These are phyloP conservation scores for Agonopterix heracliana DNA, from an alignment of 2,888 invertebrate species.

Conservation along the genomic window DNA sequence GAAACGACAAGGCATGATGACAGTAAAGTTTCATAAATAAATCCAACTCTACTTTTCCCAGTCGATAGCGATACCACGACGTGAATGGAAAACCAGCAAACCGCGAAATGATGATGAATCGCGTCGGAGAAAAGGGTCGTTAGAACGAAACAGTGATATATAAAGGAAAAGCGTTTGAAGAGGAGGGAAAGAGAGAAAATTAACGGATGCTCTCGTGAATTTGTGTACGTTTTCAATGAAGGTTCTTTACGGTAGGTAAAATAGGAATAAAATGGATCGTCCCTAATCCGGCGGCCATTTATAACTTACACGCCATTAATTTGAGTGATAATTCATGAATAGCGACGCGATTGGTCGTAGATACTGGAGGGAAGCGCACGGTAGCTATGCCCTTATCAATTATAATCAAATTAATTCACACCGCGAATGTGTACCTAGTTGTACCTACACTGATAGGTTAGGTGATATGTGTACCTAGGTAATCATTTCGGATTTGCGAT, in stretches of 20 bases:
- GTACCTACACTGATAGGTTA: conserved; percentile 4
- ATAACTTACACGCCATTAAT: conserved; percentile 76
- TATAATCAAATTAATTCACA: conserved; percentile 11
- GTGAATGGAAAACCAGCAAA: conserved; percentile 73
- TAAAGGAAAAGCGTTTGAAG: conserved; percentile 29
- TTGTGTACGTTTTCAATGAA: conserved; percentile 76
- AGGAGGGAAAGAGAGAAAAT: conserved; percentile 55
- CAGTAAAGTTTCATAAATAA: conserved; percentile 18
- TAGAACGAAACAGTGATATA: conserved; percentile 41
- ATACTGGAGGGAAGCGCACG: conserved; percentile 46
- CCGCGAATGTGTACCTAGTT: background rate
- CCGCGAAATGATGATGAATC: conserved; percentile 77
- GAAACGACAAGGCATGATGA: background rate
- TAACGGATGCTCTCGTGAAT: conserved; percentile 70
- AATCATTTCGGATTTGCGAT: too few relatives aligned
- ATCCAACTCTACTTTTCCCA: conserved; percentile 29
- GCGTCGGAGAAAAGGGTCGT: conserved; percentile 58
- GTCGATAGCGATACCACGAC: conserved; percentile 33
- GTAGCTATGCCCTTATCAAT: conserved; percentile 24
- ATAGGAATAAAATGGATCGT: conserved; percentile 73
- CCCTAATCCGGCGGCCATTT: conserved; percentile 72
- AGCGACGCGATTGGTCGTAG: conserved; percentile 62
- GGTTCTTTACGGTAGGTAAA: conserved; percentile 74
- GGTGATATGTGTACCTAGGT: background rate
- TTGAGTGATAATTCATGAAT: conserved; percentile 71